A percentile compares a stretch with the other conserved stretches of the same genome.
Conservation (phyloP, 2,113 vertebrate species). For the rat (Rattus norvegicus) region GRCr8 NC_086031.1:93527001-93527500, state of each 20-base stretch:
- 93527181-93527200: neutral
- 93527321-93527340: neutral
- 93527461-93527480: neutral
- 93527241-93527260: neutral
- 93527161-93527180: neutral
- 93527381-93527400: neutral
- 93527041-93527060: conserved; percentile 1
- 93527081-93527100: neutral
- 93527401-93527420: neutral
- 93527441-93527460: neutral
- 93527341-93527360: neutral
- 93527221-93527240: neutral
- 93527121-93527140: neutral
- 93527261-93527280: neutral
- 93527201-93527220: neutral
- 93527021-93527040: conserved; percentile 10
- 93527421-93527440: neutral
- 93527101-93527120: neutral
- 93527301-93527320: neutral
- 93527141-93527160: neutral
- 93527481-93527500: neutral
- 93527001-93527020: conserved; percentile 40
- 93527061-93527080: neutral
- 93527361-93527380: neutral
- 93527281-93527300: neutral